Percentiles rank a stretch among this genome's conserved stretches.
phyloP scores from a whole-genome alignment of 2,113 vertebrate species.

The Hippoglossus stenolepis region DNA sequence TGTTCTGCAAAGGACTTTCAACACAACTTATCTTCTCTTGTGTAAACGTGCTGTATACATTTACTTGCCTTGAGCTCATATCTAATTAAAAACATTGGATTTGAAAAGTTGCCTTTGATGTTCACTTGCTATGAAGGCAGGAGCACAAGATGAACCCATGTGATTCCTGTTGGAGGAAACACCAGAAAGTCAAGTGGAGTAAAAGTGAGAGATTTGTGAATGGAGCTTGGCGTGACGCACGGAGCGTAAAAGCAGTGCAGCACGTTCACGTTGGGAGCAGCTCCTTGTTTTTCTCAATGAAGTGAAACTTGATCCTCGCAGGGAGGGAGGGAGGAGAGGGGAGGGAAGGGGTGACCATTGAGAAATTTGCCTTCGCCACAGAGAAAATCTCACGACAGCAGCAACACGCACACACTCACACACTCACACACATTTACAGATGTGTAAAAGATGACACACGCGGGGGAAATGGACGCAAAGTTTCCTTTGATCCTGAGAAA shows the following conservation, averaged over 20 bases:
- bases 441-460: neutral
- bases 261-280: slow-evolving; percentile 10
- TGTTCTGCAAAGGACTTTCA: too few relatives aligned
- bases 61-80: too few relatives aligned
- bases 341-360: slow-evolving; percentile 60
- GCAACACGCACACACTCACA: neutral
- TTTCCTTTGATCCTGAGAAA: slow-evolving; percentile 65
- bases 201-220: slow-evolving; percentile 21
- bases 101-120: too few relatives aligned
- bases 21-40: too few relatives aligned
- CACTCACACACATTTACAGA: neutral
- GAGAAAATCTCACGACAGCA: neutral
- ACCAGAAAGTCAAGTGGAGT: neutral
- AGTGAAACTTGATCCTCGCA: slow-evolving; percentile 80
- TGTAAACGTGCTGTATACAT: too few relatives aligned
- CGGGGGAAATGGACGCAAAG: slow-evolving; percentile 29
- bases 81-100: too few relatives aligned
- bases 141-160: neutral
- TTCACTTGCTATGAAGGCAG: too few relatives aligned
- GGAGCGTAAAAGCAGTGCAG: neutral
- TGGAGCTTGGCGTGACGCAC: slow-evolving; percentile 43
- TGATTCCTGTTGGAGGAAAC: neutral
- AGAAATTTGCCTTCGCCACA: slow-evolving; percentile 51
- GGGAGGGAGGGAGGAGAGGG: neutral
- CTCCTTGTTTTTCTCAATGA: slow-evolving; percentile 84